Percentiles rank a stretch among this genome's conserved stretches.
Conservation (phyloP, 2,797 vertebrate species). For the Sebastes elongatus region DNA sequence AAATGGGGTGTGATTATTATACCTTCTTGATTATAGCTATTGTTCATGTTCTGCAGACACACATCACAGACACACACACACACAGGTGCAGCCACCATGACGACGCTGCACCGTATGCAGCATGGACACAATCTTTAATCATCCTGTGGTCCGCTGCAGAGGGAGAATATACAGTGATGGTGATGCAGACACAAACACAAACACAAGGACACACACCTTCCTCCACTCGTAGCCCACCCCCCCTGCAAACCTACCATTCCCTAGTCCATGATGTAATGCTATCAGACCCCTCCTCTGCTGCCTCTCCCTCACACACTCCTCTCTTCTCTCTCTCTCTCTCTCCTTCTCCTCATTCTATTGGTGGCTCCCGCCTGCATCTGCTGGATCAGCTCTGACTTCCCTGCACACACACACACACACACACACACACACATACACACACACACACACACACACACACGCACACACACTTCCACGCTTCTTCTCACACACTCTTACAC, state of each 20-base stretch:
- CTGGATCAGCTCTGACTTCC: slow-evolving; percentile 76
- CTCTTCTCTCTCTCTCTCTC: slow-evolving; percentile 56
- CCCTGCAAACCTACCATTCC: slow-evolving; percentile 73
- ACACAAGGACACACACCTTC: slow-evolving; percentile 61
- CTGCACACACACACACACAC: slow-evolving; percentile 25
- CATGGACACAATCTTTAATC: slow-evolving; percentile 62
- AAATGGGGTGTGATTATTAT: slow-evolving; percentile 28
- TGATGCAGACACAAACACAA: slow-evolving; percentile 60
- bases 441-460: slow-evolving; percentile 9
- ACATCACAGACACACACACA: slow-evolving; percentile 6
- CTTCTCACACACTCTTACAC: slow-evolving; percentile 72
- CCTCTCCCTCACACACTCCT: slow-evolving; percentile 66
- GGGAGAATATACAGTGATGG: slow-evolving; percentile 54
- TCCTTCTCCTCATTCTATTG: slow-evolving; percentile 70
- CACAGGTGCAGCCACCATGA: slow-evolving; percentile 67
- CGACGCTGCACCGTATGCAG: slow-evolving; percentile 58
- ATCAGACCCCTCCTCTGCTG: slow-evolving; percentile 76
- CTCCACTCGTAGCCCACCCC: slow-evolving; percentile 70
- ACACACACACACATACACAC: slow-evolving; percentile 13
- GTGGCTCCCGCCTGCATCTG: slow-evolving; percentile 79
- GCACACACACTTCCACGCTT: slow-evolving; percentile 30
- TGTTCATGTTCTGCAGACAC: slow-evolving; percentile 16
- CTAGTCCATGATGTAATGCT: slow-evolving; percentile 83
- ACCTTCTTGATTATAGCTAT: slow-evolving; percentile 25
- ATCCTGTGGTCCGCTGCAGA: slow-evolving; percentile 68